Evolutionary conservation across 2,797 vertebrate genomes (phyloP), one percentile per base, ranked within the genome.

Genomic region (Pseudochromis fuscus): DNA sequence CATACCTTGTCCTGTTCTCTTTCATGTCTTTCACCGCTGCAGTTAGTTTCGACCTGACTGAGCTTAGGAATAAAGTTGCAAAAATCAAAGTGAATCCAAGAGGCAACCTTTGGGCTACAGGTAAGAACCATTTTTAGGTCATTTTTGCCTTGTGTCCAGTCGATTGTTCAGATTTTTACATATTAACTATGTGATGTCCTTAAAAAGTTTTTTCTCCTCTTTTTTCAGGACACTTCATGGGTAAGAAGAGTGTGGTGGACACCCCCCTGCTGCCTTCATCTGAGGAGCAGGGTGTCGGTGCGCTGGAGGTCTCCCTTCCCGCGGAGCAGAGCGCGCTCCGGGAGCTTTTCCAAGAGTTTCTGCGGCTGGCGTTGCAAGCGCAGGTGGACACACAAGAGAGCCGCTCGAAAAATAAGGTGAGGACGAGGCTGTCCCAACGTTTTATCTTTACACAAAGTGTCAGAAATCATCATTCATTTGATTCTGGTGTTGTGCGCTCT

Each of bases 31-130:
- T 94, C 30, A 88, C 93, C 5, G 76, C 91, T 38, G 92, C 94
- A 0, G 93, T 94, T 27, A 92, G 92, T 83, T 93, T 96, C 37
- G 95, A 96, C 81, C 85, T 95, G 83, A 94, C 94, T 8, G 94
- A 96, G 89, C 90, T 94, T 37, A 93, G 95, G 77, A 91, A 94
- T 91, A 95, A 93, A 91, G 94, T 95, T 57, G 88, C 94, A 87
- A 96, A 95, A 90, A 96, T 96, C 72, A 96, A 96, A 81, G 94
- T 97, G 52, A 96, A 96, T 85, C 95, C 95, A 38, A 94, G 96
- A 87, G 96, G 96, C 37, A 97, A 95, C 78, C 96, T 98, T 72
- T 98, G 97, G 97, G 97, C 96, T 6, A 97, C 96, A 89, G 97
- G 97, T 98, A 87, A 91, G 93, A 73, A 31, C 1, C 3, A 24